Evolutionary conservation across 1,140 invertebrate genomes (phyloP), one percentile per base, ranked within the genome.

Genomic region (Archivesica marissinica): DNA sequence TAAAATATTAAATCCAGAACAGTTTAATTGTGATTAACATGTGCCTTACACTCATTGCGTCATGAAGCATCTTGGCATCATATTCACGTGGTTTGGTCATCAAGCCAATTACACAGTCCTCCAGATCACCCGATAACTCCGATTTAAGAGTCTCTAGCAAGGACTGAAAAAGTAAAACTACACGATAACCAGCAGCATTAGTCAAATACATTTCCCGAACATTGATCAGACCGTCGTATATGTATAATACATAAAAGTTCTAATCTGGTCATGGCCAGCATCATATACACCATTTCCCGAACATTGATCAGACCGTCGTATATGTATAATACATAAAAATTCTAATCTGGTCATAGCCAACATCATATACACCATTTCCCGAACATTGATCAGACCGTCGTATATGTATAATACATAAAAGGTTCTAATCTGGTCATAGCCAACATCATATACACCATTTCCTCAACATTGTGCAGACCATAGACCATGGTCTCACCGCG

Each of bases 61-160:
- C 70, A 64, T 83, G 66, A 6, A 83, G 17, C 66, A 83, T 74
- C n/a, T 74, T 59, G 7, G 80, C 80, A 66, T 83, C 80, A 33
- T 72, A 72, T 23, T 83, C 66, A 13, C 80, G 47, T 23, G 80
- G 80, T n/a, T 15, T n/a, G n/a, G 39, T 74, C 70, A 83, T 83
- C n/a, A 83, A 6, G 9, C 52, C 80, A 25, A 75, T 54, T 13
- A 83, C 30, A n/a, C 15, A 25, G 13, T 83, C 80, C 25, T 83
- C 80, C 6, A 83, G 38, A 39, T 83, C 80, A 11, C 80, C 80
- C 1, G 80, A 33, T 23, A 83, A 30, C 41, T 83, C 80, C 9
- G n/a, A 17, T 0, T 41, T 59, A 13, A 83, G 35, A 39, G 68
- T 74, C 7, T 85, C 82, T n/a, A 68, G 20, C 38, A 83, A 28